Percentiles rank a stretch among this genome's conserved stretches.
These are phyloP conservation scores for Conops quadrifasciatus DNA, from an alignment of 2,888 invertebrate species.

Conservation along the genomic window DNA sequence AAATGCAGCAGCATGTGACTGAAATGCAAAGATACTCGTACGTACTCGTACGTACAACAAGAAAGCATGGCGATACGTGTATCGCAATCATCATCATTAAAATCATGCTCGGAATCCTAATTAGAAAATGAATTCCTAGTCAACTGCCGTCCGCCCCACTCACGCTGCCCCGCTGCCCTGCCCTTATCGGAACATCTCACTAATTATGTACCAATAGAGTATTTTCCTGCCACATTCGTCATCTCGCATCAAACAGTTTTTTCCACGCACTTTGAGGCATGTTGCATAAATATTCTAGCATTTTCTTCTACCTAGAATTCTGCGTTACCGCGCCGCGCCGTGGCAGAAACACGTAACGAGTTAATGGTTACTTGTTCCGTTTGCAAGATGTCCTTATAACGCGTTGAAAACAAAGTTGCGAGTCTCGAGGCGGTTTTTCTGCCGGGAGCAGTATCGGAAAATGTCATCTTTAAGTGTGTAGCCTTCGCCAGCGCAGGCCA, in stretches of 20 bases:
- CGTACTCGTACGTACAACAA: background rate
- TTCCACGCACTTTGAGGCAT: background rate
- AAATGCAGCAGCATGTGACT: slow-evolving; percentile 12
- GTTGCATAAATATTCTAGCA: slow-evolving; percentile 21
- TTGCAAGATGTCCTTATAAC: slow-evolving; percentile 47
- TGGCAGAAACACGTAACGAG: slow-evolving; percentile 34
- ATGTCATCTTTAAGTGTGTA: background rate
- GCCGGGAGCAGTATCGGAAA: background rate
- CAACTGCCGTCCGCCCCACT: background rate
- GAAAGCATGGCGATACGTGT: slow-evolving; percentile 30
- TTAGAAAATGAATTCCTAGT: slow-evolving; percentile 44
- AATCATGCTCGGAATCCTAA: slow-evolving; percentile 47
- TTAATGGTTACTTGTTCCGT: slow-evolving; percentile 47
- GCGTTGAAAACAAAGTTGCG: slow-evolving; percentile 16
- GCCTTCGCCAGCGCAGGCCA: background rate
- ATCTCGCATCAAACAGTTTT: slow-evolving; percentile 20
- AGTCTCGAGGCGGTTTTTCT: background rate
- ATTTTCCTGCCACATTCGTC: slow-evolving; percentile 29
- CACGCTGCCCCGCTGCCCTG: background rate
- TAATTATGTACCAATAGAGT: slow-evolving; percentile 26
- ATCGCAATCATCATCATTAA: slow-evolving; percentile 42
- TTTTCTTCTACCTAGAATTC: slow-evolving; percentile 22
- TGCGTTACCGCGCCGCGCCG: slow-evolving; percentile 27
- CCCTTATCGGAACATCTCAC: slow-evolving; percentile 16
- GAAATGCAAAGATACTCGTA: slow-evolving; percentile 12